phyloP scores from a whole-genome alignment of 2,797 vertebrate genomes.

The Peromyscus aztecus region DNA sequence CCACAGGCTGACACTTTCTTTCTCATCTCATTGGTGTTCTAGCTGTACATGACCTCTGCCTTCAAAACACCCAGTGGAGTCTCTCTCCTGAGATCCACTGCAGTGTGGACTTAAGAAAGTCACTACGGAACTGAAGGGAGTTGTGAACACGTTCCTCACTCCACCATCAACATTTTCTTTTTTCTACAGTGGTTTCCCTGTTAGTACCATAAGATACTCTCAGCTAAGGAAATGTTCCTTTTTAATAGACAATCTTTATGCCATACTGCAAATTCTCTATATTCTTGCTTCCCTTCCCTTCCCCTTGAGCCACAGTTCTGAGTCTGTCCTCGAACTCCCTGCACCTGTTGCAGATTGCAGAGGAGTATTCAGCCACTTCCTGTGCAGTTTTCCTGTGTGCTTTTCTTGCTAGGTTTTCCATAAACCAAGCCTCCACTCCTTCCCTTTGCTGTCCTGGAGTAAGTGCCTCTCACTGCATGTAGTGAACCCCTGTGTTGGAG shows the following conservation, averaged over 20 bases:
- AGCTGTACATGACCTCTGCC: constrained; percentile 84
- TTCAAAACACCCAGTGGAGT: constrained; percentile 92
- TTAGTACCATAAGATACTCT: constrained; percentile 95
- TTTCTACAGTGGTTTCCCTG: constrained; percentile 96
- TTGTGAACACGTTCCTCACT: constrained; percentile 93
- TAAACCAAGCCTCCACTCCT: constrained; percentile 95
- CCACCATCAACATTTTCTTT: constrained; percentile 96
- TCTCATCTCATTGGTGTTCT: constrained; percentile 92
- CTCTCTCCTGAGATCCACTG: constrained; percentile 93
- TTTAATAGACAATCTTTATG: constrained; percentile 96
- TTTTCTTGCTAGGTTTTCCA: constrained; percentile 94
- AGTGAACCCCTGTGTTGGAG: constrained; percentile 93
- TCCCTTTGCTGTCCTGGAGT: constrained; percentile 97
- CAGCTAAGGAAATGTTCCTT: constrained; percentile 96
- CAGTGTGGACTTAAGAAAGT: constrained; percentile 91
- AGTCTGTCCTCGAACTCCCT: constrained; percentile 93
- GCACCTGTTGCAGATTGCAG: neutral
- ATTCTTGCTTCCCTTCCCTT: constrained; percentile 94
- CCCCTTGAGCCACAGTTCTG: constrained; percentile 94
- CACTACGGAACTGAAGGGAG: constrained; percentile 95
- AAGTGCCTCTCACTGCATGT: constrained; percentile 97
- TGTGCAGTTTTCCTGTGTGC: constrained; percentile 95
- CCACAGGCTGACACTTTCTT: constrained; percentile 90
- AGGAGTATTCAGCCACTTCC: constrained; percentile 94
- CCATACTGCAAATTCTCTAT: constrained; percentile 94